Percentiles rank a stretch among this genome's conserved stretches.
Evolutionary conservation across 2,113 vertebrate genomes (phyloP).

Genomic region (Scomber scombrus): DNA sequence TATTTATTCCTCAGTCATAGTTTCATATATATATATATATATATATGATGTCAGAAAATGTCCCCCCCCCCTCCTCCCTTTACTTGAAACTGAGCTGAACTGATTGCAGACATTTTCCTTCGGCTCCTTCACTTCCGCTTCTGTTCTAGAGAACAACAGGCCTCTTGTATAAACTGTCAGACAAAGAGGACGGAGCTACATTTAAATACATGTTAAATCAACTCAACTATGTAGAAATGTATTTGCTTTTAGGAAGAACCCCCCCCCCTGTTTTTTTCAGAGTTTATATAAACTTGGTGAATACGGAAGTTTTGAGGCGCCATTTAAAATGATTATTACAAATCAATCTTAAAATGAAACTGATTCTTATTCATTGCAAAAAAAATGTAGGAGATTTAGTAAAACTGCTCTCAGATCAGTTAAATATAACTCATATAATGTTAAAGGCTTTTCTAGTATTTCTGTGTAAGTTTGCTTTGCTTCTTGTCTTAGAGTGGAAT

Average conservation of each 20-base stretch:
- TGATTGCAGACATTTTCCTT: slow-evolving; percentile 25
- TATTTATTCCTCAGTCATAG: neutral
- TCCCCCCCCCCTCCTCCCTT: too few relatives aligned
- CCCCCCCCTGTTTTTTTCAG: too few relatives aligned
- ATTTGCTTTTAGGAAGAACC: neutral
- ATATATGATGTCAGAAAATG: too few relatives aligned
- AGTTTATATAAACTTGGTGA: too few relatives aligned
- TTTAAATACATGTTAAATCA: neutral
- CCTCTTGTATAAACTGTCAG: slow-evolving; percentile 27
- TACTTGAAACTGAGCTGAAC: slow-evolving; percentile 20
- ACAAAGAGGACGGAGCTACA: slow-evolving; percentile 16
- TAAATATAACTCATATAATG: too few relatives aligned
- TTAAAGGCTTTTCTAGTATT: too few relatives aligned
- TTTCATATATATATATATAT: too few relatives aligned
- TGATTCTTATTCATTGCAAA: too few relatives aligned
- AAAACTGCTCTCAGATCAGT: neutral
- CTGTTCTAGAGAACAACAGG: slow-evolving; percentile 25
- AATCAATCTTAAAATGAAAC: too few relatives aligned
- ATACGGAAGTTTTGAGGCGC: too few relatives aligned
- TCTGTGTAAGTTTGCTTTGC: too few relatives aligned
- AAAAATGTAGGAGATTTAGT: neutral
- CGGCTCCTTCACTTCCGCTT: slow-evolving; percentile 24
- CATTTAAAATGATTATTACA: too few relatives aligned
- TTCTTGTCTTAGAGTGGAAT: neutral
- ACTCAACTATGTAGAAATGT: neutral